A percentile compares a stretch with the other conserved stretches of the same genome.
Conservation (phyloP, 2,888 invertebrate species). For the Elysia crispata region DNA sequence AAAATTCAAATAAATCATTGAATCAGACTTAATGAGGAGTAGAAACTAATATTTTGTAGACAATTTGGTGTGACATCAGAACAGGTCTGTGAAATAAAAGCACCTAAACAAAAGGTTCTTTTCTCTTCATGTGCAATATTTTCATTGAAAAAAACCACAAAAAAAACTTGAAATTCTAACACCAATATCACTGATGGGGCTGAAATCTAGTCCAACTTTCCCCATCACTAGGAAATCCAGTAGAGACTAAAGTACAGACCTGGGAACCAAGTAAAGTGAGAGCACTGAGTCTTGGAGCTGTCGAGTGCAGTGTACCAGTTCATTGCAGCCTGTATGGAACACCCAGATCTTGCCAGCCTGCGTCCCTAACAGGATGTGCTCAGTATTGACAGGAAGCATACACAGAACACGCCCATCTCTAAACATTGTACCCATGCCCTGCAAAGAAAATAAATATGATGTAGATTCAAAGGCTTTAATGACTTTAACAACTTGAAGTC, state of each 20-base stretch:
- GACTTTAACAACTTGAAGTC: background rate
- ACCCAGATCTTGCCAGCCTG: conserved; percentile 70
- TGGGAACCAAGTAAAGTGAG: conserved; percentile 60
- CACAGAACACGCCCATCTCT: conserved; percentile 67
- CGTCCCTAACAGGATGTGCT: conserved; percentile 66
- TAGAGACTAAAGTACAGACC: conserved; percentile 45
- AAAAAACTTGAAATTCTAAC: no score
- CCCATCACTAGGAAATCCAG: no score
- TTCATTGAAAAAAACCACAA: no score
- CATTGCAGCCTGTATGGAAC: conserved; percentile 61
- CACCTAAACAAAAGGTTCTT: no score
- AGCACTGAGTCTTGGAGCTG: conserved; percentile 68
- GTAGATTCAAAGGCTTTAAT: background rate
- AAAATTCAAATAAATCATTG: no score
- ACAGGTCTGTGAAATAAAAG: no score
- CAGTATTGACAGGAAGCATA: conserved; percentile 59
- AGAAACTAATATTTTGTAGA: no score
- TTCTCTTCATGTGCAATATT: no score
- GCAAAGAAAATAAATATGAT: background rate
- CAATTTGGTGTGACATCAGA: no score
- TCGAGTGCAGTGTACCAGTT: conserved; percentile 58
- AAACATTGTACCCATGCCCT: conserved; percentile 58
- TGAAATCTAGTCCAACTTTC: no score
- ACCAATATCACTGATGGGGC: no score
- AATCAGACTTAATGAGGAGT: no score